phyloP scores from a whole-genome alignment of 2,797 vertebrate genomes.

The Poecilia velifera region DNA sequence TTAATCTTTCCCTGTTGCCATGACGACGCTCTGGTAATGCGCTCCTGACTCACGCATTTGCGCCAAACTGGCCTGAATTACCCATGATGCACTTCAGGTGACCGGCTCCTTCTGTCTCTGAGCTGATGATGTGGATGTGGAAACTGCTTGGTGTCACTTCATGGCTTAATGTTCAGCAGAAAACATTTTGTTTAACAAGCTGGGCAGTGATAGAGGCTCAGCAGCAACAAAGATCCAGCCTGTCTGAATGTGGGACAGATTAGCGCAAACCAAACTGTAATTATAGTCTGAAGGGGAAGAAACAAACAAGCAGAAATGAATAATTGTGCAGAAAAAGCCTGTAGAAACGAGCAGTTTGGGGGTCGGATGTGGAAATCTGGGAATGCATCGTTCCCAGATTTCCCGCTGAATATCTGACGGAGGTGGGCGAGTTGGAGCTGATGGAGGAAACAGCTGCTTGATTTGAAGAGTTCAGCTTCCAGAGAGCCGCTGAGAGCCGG shows the following conservation, averaged over 20 bases:
- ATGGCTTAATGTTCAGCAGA: not conserved
- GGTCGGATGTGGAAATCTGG: not conserved
- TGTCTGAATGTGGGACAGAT: conserved; percentile 4
- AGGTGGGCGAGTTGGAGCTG: conserved; percentile 6
- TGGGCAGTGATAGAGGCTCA: not conserved
- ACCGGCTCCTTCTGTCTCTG: not conserved
- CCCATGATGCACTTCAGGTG: not conserved
- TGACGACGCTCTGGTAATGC: conserved; percentile 28
- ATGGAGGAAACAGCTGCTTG: conserved; percentile 48
- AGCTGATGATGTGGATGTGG: not conserved
- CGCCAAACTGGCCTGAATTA: not conserved
- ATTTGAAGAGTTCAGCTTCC: not conserved
- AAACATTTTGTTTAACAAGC: not conserved
- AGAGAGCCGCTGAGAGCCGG: not conserved
- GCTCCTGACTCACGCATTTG: not conserved
- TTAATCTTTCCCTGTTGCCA: conserved; percentile 28
- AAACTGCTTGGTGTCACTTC: not conserved
- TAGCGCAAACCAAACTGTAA: conserved; percentile 1
- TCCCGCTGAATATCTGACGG: conserved; percentile 23
- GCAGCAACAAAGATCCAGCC: not conserved
- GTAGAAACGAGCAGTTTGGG: conserved; percentile 3
- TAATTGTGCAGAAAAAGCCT: conserved; percentile 12
- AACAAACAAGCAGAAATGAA: conserved; percentile 23
- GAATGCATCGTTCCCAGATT: conserved; percentile 1
- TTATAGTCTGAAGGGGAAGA: conserved; percentile 16